Base-by-base conservation (phyloP, 1,140 invertebrate genomes). In the Sycobia sp. region DNA sequence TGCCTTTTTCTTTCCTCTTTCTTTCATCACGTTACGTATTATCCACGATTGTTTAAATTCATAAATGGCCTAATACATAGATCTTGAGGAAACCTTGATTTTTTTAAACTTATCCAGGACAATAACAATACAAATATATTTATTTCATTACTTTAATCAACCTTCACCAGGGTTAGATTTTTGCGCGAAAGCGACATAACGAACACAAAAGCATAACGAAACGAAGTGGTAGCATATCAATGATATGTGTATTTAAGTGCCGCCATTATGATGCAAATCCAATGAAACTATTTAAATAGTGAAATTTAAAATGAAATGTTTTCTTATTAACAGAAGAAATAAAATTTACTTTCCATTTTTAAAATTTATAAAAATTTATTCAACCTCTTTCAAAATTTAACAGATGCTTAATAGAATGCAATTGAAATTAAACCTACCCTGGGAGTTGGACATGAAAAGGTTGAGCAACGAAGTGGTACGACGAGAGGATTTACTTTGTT, bases 381-480 rank as follows among this genome's bases (percentile, higher is more conserved):
- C 4, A 20, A 39, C n/a, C 32, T 60, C 23, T 11, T 32, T 4
- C 25, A 16, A 39, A 49, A 58, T 58, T 49, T 29, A 1, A 22
- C 18, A 18, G 49, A 29, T 41, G 34, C 39, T n/a, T 61, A 43
- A 25, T 61, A 41, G 41, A n/a, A 36, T 47, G 50, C 59, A 32
- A 46, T 22, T 62, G 49, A 62, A 54, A 38, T 62, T 18, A 44
- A 11, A 82, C 79, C 77, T 94, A 89, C 91, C 92, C 88, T 93
- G 91, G 84, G 92, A 93, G 84, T 93, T 93, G 85, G 92, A 92
- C 86, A 93, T 93, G 87, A 95, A 95, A 84, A 95, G 87, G 88
- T 95, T 95, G 82, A 95, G 88, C 78, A 95, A 88, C 81, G 93
- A 95, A 80, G 92, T 94, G 83, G 93, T 93, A 85, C 93, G 90